Evolutionary conservation across 2,113 vertebrate species (phyloP).

Genomic region (Monarcha castaneiventris): DNA sequence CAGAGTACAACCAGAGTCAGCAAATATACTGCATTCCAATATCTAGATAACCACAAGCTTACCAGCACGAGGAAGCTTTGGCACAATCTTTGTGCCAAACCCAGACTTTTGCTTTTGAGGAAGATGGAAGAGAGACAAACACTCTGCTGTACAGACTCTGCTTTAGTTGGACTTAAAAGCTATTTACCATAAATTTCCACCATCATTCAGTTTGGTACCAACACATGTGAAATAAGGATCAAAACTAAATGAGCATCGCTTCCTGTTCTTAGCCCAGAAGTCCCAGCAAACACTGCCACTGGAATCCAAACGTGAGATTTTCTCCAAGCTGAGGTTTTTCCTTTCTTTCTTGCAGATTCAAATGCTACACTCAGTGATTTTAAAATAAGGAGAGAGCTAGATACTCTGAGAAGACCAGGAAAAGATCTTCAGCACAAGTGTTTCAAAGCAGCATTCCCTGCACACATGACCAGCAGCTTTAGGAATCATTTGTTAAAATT

Average conservation of each 20-base stretch:
- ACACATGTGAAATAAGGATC: neutral
- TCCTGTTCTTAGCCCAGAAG: neutral
- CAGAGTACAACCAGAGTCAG: neutral
- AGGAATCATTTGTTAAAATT: neutral
- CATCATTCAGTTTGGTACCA: neutral
- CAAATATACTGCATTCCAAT: neutral
- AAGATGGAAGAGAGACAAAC: neutral
- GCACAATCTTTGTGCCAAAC: neutral
- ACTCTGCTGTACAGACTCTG: neutral
- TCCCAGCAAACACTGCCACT: neutral
- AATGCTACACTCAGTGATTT: neutral
- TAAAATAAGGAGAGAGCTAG: neutral
- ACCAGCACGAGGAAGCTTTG: neutral
- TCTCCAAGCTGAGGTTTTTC: neutral
- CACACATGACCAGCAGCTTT: neutral
- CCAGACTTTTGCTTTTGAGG: neutral
- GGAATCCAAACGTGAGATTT: rapidly evolving
- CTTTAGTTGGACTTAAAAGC: neutral
- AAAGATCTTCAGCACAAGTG: neutral
- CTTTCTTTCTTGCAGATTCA: neutral
- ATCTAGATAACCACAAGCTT: neutral
- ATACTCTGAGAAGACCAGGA: neutral
- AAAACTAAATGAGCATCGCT: neutral
- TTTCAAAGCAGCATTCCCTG: neutral
- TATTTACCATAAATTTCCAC: neutral